phyloP scores from a whole-genome alignment of 2,113 vertebrate species.

The Nycticebus coucang region DNA sequence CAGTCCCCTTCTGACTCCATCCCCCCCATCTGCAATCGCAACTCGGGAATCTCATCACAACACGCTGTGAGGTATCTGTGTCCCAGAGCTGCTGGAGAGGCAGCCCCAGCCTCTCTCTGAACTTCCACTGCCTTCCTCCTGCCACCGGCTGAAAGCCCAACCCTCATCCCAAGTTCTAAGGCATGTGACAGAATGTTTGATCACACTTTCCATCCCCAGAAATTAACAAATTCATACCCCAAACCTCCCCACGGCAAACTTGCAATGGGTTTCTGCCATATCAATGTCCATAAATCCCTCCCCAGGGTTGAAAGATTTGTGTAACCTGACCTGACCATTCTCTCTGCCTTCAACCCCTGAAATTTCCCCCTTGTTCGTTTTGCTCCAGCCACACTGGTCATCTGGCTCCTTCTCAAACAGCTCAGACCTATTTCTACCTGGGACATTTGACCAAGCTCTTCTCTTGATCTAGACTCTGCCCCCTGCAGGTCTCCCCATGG shows the following conservation, averaged over 20 bases:
- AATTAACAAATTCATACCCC: not conserved
- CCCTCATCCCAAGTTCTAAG: not conserved
- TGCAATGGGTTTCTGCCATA: not conserved
- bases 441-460: not conserved
- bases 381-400: not conserved
- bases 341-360: not conserved
- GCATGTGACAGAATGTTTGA: not conserved
- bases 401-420: not conserved
- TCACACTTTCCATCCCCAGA: fast-evolving
- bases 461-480: not conserved
- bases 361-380: fast-evolving
- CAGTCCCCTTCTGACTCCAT: not conserved
- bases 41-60: not conserved
- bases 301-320: fast-evolving
- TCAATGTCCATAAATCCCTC: not conserved
- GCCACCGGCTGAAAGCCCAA: not conserved
- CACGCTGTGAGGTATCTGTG: fast-evolving
- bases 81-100: fast-evolving
- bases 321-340: too few species aligned
- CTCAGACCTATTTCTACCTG: not conserved
- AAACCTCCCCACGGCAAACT: too few species aligned
- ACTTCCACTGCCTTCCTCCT: too few species aligned
- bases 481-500: not conserved
- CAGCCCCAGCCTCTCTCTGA: not conserved
- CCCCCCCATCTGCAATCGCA: not conserved